Percentiles rank a stretch among this genome's conserved stretches.
phyloP scores from a whole-genome alignment of 2,797 vertebrate species.

The Brachyalestes nurse region DNA sequence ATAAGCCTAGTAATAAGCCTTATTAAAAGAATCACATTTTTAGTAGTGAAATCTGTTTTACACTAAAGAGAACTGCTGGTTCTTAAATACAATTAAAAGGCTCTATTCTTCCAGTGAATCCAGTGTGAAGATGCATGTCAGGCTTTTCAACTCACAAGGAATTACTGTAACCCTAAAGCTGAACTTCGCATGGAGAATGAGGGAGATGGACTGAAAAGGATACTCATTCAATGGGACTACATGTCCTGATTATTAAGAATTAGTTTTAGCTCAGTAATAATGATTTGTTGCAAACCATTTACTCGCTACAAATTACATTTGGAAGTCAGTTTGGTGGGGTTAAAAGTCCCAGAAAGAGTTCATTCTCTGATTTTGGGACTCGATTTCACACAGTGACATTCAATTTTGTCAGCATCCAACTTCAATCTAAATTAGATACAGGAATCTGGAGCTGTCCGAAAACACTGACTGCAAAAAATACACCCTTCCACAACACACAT shows the following conservation, averaged over 20 bases:
- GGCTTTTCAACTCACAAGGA: constrained; percentile 63
- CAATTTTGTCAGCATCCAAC: too few relatives aligned
- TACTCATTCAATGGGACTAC: neutral
- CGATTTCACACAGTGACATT: too few relatives aligned
- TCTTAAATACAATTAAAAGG: constrained; percentile 49
- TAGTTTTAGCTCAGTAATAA: neutral
- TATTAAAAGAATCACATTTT: neutral
- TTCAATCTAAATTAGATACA: too few relatives aligned
- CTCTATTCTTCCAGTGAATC: constrained; percentile 61
- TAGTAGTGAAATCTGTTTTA: constrained; percentile 1
- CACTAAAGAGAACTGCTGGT: constrained; percentile 17
- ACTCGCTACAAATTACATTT: neutral
- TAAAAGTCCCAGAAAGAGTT: too few relatives aligned
- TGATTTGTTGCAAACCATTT: neutral
- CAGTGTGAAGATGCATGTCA: constrained; percentile 68
- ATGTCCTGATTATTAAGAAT: neutral
- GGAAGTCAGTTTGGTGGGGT: too few relatives aligned
- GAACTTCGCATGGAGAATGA: constrained; percentile 49
- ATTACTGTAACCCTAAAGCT: constrained; percentile 66
- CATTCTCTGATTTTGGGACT: too few relatives aligned
- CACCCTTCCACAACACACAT: too few relatives aligned
- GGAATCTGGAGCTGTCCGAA: too few relatives aligned
- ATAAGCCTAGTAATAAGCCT: neutral
- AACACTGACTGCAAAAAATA: too few relatives aligned
- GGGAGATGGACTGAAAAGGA: neutral